Base-by-base conservation (phyloP, 1,140 invertebrate genomes). In the Varroa destructor region DNA sequence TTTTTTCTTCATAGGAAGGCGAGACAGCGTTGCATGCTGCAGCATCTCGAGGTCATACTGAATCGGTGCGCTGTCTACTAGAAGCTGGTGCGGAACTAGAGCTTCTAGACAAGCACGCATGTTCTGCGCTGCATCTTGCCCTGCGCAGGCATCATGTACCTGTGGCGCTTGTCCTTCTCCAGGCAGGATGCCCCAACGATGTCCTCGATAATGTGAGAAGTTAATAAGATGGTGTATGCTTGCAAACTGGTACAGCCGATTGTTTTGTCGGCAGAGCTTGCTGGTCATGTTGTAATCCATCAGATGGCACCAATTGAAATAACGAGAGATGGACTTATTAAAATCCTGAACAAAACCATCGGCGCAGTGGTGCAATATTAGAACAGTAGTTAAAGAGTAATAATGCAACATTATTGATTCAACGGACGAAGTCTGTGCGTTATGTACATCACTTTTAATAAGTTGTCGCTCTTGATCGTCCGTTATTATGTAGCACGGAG, bases 161-260 rank as follows among this genome's bases (percentile, higher is more conserved):
- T 70, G 84, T 87, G 55, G 86, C 86, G 4, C 76, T 86, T 71
- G 77, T 85, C 43, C 78, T 88, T 37, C 80, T 90, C 43, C 84
- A 87, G 75, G 84, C 85, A 77, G 87, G 87, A 74, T 87, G 86
- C 75, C 82, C 87, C 75, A 83, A 87, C 77, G 86, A 89, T 77
- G 78, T 85, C 58, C 82, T 84, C 77, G 86, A 89, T 80, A 82
- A 81, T 77, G 87, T 88, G 81, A 77, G 77, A 76, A 64, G 25
- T 42, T 71, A 37, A 42, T 55, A 12, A 25, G 72, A 71, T 25
- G 25, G 25, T 25, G 25, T 25, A 25, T 25, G 25, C 25, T 12
- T 14, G 10, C 12, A 72, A 72, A 72, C 71, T n/a, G 14, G 40
- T 36, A 10, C 10, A 73, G 56, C 14, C 14, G 14, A 72, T 8